Evolutionary conservation across 1,140 invertebrate genomes (phyloP), one percentile per base, ranked within the genome.

Genomic region (Sitophilus oryzae): DNA sequence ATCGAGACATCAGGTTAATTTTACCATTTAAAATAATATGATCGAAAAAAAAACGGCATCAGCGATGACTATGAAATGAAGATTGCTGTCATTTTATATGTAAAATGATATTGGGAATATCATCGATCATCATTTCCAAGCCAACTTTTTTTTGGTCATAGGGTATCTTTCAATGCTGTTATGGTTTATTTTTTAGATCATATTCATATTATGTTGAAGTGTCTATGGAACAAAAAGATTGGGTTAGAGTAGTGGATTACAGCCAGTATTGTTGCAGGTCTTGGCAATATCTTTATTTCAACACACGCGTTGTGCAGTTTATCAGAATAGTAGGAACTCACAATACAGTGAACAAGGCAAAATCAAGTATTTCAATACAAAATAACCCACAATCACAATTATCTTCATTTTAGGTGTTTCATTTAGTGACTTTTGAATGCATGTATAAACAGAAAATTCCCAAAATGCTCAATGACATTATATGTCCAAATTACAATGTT

Each of bases 201-300:
- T 98, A 98, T 76, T 95, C 93, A 0, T 99, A 98, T 73, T 97
- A 86, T 67, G 85, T 99, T 55, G 94, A 98, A 73, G 89, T 96
- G 9, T 97, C 93, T 0, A 91, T 96, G 75, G 91, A 98, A 80
- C 86, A 92, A 72, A 89, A 90, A 73, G 89, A 96, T 72, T 99
- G 96, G 93, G 82, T 90, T 47, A 81, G 85, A 52, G 85, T 98
- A 22, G 82, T 96, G 37, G 93, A 99, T 76, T 88, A 99, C 73
- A 86, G 87, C 44, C 76, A 84, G 45, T 96, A 89, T 75, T 84
- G 87, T 70, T 98, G 96, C 69, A 83, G 96, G 46, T 96, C 93
- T 14, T 97, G 93, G 91, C 96, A 99, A 76, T 86, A 86, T 70
- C 80, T 99, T 16, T 95, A 93, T 74, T 98, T 99, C 75, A 79